Percentiles rank a stretch among this genome's conserved stretches.
Evolutionary conservation across 2,797 vertebrate species (phyloP).

Genomic region (Tangara arthus): DNA sequence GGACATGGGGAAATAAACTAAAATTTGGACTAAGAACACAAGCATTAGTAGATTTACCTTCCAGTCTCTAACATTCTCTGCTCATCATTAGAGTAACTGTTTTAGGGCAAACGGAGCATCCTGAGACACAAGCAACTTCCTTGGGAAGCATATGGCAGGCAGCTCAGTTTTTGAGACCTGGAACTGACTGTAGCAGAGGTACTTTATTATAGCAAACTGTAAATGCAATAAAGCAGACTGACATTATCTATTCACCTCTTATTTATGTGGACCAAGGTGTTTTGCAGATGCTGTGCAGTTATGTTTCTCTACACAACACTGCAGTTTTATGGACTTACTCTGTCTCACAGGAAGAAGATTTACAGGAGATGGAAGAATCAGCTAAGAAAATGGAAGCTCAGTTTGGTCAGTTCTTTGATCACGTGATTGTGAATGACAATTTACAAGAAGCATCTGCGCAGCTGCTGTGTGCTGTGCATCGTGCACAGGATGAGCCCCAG

Average conservation of each 20-base stretch:
- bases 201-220: background rate
- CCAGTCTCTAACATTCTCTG: background rate
- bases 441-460: slow-evolving; percentile 83
- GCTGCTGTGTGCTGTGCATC: slow-evolving; percentile 79
- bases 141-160: background rate
- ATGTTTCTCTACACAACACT: background rate
- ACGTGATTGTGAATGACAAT: slow-evolving; percentile 87
- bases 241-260: background rate
- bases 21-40: background rate
- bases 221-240: background rate
- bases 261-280: background rate
- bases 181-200: background rate
- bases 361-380: slow-evolving; percentile 88
- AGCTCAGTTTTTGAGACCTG: background rate
- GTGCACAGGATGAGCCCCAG: slow-evolving; percentile 88
- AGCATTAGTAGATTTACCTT: background rate
- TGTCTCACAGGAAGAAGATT: slow-evolving; percentile 87
- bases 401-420: slow-evolving; percentile 90
- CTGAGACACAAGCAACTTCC: background rate
- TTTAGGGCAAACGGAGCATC: background rate
- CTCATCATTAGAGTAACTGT: background rate
- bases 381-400: slow-evolving; percentile 86
- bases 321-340: background rate
- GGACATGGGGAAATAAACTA: background rate
- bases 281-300: background rate